A percentile compares a stretch with the other conserved stretches of the same genome.
Evolutionary conservation across 2,888 invertebrate species (phyloP).

Genomic region (Leistus spinibarbis): DNA sequence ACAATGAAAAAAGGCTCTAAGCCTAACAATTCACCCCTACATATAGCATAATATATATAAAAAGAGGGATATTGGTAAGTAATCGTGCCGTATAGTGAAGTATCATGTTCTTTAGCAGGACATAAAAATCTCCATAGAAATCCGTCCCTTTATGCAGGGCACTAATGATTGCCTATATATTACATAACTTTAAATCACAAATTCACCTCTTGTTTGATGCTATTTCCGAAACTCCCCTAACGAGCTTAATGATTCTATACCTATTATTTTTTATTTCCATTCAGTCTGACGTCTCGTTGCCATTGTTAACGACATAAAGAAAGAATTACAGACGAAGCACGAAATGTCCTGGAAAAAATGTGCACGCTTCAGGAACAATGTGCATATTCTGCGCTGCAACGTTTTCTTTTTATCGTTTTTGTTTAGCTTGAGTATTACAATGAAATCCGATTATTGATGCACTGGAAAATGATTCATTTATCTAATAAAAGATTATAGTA

Average conservation of each 20-base stretch:
- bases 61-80: background rate
- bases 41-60: background rate
- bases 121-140: slow-evolving; percentile 29
- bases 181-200: slow-evolving; percentile 34
- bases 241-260: slow-evolving; percentile 33
- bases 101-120: slow-evolving; percentile 29
- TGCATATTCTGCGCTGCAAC: background rate
- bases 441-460: background rate
- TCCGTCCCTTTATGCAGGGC: slow-evolving; percentile 18
- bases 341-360: slow-evolving; percentile 8
- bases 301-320: slow-evolving; percentile 27
- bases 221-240: slow-evolving; percentile 30
- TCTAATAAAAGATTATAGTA: no score
- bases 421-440: background rate
- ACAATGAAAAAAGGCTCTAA: background rate
- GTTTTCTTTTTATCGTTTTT: background rate
- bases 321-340: slow-evolving; percentile 14
- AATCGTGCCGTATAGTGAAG: slow-evolving; percentile 16
- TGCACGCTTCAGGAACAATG: background rate
- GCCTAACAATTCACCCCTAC: background rate
- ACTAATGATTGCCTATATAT: slow-evolving; percentile 36
- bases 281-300: slow-evolving; percentile 15
- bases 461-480: background rate
- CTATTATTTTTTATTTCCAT: slow-evolving; percentile 31
- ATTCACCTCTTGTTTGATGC: background rate